Conservation (phyloP, 2,113 vertebrate species). For the Micronycteris hirsuta region DNA sequence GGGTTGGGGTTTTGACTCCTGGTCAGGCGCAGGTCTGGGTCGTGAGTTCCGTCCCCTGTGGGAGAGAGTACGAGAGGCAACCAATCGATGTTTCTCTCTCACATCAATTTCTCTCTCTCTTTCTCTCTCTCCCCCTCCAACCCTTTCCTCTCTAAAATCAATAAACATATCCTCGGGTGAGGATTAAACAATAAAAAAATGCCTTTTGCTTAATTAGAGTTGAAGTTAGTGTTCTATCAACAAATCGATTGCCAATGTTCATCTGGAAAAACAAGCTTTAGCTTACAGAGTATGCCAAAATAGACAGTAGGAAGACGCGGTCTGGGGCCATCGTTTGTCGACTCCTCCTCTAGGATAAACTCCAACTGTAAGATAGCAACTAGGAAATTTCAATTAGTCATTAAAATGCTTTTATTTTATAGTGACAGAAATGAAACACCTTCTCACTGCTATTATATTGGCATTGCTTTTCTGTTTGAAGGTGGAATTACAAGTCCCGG, state of each 20-base stretch:
- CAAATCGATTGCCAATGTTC: background rate
- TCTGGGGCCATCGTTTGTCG: background rate
- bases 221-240: background rate
- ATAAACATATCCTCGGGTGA: too few relatives aligned
- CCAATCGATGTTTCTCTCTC: too few relatives aligned
- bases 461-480: background rate
- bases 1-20: too few relatives aligned
- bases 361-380: background rate
- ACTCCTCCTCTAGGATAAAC: background rate
- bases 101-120: too few relatives aligned
- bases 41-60: too few relatives aligned
- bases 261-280: background rate
- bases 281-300: background rate
- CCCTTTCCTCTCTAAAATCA: too few relatives aligned
- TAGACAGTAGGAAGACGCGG: background rate
- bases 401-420: background rate
- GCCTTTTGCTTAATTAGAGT: constrained; percentile 13
- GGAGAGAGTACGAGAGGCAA: too few relatives aligned
- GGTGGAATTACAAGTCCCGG: background rate
- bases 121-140: too few relatives aligned
- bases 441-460: background rate
- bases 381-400: background rate
- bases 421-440: background rate
- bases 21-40: too few relatives aligned
- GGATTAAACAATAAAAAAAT: background rate